phyloP scores from a whole-genome alignment of 1,140 invertebrate genomes.

The Drosophila littoralis region DNA sequence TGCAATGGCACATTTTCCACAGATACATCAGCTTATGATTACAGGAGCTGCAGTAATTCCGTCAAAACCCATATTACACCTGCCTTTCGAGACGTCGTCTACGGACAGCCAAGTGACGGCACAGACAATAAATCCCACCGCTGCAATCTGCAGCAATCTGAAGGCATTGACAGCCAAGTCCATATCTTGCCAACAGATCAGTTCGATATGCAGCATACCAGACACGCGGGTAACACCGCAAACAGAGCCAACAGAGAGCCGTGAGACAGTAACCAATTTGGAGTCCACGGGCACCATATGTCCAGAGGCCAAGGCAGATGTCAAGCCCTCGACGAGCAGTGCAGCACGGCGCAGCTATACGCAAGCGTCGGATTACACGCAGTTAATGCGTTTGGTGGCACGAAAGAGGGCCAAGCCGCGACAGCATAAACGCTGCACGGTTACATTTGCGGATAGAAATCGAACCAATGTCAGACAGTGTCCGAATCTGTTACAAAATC shows the following conservation, averaged over 20 bases:
- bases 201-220: too few relatives aligned
- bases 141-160: too few relatives aligned
- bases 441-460: neutral
- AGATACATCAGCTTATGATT: too few relatives aligned
- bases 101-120: too few relatives aligned
- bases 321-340: neutral
- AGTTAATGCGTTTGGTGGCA: slow-evolving; percentile 52
- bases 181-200: neutral
- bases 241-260: too few relatives aligned
- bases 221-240: too few relatives aligned
- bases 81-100: too few relatives aligned
- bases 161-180: neutral
- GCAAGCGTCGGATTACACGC: slow-evolving; percentile 39
- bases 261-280: too few relatives aligned
- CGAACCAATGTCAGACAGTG: neutral
- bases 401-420: slow-evolving; percentile 5
- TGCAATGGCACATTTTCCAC: too few relatives aligned
- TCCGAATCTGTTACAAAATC: neutral
- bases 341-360: neutral
- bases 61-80: too few relatives aligned
- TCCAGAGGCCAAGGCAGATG: neutral
- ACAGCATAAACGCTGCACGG: neutral
- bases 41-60: too few relatives aligned
- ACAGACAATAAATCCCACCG: too few relatives aligned
- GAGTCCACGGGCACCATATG: neutral